Evolutionary conservation across 1,140 invertebrate genomes (phyloP).

Genomic region (Reticulitermes speratus): DNA sequence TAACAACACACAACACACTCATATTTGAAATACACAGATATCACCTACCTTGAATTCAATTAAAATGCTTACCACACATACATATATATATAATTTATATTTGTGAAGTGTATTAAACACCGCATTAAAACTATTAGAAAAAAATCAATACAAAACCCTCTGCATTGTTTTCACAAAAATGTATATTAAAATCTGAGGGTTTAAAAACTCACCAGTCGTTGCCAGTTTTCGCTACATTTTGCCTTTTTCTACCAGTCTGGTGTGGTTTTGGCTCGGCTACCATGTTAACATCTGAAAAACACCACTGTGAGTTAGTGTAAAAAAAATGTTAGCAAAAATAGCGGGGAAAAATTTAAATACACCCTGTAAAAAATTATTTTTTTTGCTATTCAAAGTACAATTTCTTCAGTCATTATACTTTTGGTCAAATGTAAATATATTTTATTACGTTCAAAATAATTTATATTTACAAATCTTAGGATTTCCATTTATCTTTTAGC

Average conservation of each 20-base stretch:
- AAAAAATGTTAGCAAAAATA: background rate
- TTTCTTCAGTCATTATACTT: background rate
- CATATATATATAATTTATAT: too few relatives aligned
- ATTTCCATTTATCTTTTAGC: background rate
- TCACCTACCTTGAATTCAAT: background rate
- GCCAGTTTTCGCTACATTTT: constrained; percentile 76
- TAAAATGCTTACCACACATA: background rate
- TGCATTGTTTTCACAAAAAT: constrained; percentile 22
- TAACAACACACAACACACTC: background rate
- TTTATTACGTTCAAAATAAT: background rate
- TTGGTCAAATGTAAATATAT: too few relatives aligned
- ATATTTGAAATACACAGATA: background rate
- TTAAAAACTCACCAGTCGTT: constrained; percentile 71
- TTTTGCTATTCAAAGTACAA: background rate
- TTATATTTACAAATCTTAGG: background rate
- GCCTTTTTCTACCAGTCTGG: constrained; percentile 75
- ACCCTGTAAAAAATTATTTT: background rate
- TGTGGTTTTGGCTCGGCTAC: constrained; percentile 80
- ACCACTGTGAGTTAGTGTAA: constrained; percentile 30
- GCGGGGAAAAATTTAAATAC: background rate
- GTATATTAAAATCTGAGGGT: constrained; percentile 20
- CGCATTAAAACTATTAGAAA: constrained; percentile 19
- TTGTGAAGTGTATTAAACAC: background rate
- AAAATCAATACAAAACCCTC: background rate
- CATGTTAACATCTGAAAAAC: constrained; percentile 74